A percentile compares a stretch with the other conserved stretches of the same genome.
phyloP scores from a whole-genome alignment of 2,113 vertebrate genomes.

The Ariopsis seemanni region DNA sequence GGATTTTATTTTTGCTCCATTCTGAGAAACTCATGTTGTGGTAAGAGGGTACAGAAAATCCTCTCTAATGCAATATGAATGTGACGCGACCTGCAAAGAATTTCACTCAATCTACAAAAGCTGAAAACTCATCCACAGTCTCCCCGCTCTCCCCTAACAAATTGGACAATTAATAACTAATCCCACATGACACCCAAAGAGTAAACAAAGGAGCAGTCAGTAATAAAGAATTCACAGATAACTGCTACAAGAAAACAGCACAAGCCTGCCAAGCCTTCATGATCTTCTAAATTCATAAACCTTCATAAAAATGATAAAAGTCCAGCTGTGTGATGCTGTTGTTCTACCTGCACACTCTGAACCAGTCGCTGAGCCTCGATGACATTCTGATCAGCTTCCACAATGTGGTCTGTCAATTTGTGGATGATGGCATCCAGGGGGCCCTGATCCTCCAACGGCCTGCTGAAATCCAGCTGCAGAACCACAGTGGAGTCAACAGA shows the following conservation, averaged over 20 bases:
- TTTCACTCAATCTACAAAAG: no score
- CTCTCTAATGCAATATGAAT: no score
- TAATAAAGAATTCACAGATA: neutral
- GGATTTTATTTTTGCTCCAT: no score
- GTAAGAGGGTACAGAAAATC: no score
- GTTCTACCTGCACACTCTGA: slow-evolving; percentile 88
- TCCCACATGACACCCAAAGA: neutral
- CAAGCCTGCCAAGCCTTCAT: neutral
- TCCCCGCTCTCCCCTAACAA: neutral
- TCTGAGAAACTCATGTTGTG: no score
- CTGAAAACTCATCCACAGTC: no score
- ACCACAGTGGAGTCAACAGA: neutral
- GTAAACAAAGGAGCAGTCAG: slow-evolving; percentile 1
- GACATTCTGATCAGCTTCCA: slow-evolving; percentile 97
- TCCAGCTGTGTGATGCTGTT: slow-evolving; percentile 1
- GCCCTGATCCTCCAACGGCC: slow-evolving; percentile 93
- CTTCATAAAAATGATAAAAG: neutral
- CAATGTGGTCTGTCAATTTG: slow-evolving; percentile 95
- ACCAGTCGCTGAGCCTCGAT: slow-evolving; percentile 88
- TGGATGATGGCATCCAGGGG: slow-evolving; percentile 98
- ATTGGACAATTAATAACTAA: neutral
- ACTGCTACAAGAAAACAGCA: neutral
- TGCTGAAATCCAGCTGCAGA: slow-evolving; percentile 87
- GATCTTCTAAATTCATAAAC: neutral
- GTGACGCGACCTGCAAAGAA: no score